Base-by-base conservation (phyloP, 2,797 vertebrate genomes). In the Gallirallus australis region DNA sequence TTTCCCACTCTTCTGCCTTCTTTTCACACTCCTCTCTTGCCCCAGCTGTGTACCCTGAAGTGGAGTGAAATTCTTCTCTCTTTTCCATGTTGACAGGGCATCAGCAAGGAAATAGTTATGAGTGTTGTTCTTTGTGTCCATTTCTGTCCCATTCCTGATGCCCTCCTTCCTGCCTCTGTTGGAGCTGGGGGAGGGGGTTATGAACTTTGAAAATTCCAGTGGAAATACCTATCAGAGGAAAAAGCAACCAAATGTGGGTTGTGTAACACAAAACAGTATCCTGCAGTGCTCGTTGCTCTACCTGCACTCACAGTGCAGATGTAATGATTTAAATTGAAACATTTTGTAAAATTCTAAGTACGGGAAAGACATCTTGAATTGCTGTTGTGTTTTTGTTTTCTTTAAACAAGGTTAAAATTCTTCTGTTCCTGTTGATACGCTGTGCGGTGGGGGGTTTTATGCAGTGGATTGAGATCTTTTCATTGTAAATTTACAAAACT, bases 1-100 rank as follows among this genome's bases (percentile, higher is more conserved):
- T 69, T 42, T 60, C 35, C 24, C 12, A 5, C 1, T 85, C 6
- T 13, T 83, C 27, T 83, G 28, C 50, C 16, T 92, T 82, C 45
- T 31, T 78, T 78, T 54, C 20, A 17, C 56, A 27, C 27, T 60
- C 47, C 33, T 31, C 10, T 40, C 17, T 56, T 64, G 5, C 39
- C 42, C 21, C 2, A 1, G 2, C 31, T 80, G 33, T 52, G 9
- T 56, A n/a, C 37, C 56, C 56, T 30, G 21, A 60, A 33, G 13
- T 3, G 2, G 27, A 30, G 28, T 24, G 79, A 71, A 86, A 39
- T 65, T 3, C 1, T 27, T 56, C 8, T 15, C n/a, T n/a, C 40
- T 81, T 35, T 28, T 54, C 61, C 0, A 0, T 11, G 47, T 54
- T 81, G 50, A 65, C 12, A 8, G 45, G n/a, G 40, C 33, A 64